These are phyloP conservation scores for Tiliacea aurago DNA, from an alignment of 2,888 invertebrate species.

Conservation along the genomic window DNA sequence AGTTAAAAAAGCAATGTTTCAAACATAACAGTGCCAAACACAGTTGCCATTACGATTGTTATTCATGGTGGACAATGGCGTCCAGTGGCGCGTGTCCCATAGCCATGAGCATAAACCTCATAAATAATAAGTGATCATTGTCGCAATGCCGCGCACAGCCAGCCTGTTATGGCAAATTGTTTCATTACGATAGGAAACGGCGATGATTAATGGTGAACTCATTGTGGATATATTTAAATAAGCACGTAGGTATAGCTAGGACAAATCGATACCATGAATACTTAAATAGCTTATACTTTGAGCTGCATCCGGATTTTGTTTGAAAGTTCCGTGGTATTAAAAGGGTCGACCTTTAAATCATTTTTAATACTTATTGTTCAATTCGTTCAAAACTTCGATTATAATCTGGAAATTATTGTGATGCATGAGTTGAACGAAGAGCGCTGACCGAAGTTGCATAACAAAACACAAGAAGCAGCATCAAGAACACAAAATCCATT, in stretches of 20 bases:
- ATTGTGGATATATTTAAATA: constrained; percentile 43
- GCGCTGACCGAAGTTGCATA: not conserved
- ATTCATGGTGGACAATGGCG: constrained; percentile 71
- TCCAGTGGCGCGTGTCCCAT: constrained; percentile 60
- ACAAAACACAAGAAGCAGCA: not conserved
- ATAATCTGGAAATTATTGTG: not conserved
- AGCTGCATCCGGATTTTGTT: constrained; percentile 40
- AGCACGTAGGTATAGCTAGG: not conserved
- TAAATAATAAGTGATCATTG: constrained; percentile 67
- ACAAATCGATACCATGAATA: constrained; percentile 25
- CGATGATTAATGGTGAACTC: constrained; percentile 51
- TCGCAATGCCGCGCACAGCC: constrained; percentile 66
- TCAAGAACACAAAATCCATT: not conserved
- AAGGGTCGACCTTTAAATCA: not conserved
- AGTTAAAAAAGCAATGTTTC: constrained; percentile 27
- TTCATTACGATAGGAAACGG: constrained; percentile 60
- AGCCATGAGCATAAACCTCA: constrained; percentile 63
- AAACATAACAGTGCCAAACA: constrained; percentile 46
- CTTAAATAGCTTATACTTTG: constrained; percentile 6
- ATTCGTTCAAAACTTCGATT: not conserved
- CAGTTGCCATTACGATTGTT: constrained; percentile 60
- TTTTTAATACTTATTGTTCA: not conserved
- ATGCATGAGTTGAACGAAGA: not conserved
- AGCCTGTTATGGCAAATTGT: constrained; percentile 70
- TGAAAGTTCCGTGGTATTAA: not conserved